These are phyloP conservation scores for Aromia moschata DNA, from an alignment of 2,888 invertebrate species.

Conservation along the genomic window DNA sequence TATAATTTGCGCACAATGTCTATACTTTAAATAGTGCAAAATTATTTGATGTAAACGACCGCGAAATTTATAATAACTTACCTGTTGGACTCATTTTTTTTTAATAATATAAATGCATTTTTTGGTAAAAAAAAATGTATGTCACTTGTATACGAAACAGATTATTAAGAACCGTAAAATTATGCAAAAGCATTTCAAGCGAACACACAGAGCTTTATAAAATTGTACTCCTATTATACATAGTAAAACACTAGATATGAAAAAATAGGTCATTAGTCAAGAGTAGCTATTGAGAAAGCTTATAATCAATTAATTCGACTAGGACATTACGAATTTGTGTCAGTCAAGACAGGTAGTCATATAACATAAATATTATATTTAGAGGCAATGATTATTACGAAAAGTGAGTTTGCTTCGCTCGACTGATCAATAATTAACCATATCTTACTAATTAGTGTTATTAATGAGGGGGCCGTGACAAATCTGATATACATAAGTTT, in stretches of 20 bases:
- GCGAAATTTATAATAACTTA: no score
- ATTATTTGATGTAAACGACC: no score
- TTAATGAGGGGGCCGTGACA: neutral
- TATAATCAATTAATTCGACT: neutral
- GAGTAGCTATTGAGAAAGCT: neutral
- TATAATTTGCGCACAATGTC: no score
- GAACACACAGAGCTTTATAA: neutral
- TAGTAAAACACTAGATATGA: neutral
- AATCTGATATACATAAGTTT: neutral
- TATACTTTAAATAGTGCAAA: no score
- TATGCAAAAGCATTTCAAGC: neutral
- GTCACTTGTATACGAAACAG: no score
- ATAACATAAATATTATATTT: neutral
- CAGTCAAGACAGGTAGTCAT: neutral
- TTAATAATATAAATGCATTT: no score
- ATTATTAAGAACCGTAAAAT: no score
- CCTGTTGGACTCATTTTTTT: no score
- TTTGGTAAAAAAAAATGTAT: no score
- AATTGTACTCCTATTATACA: neutral
- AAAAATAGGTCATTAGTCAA: conserved; percentile 1
- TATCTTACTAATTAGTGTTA: neutral
- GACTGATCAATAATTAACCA: neutral
- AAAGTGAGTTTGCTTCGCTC: neutral
- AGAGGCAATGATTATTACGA: neutral
- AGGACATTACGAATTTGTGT: neutral